Evolutionary conservation across 1,140 invertebrate genomes (phyloP).

Genomic region (Ylistrum balloti): DNA sequence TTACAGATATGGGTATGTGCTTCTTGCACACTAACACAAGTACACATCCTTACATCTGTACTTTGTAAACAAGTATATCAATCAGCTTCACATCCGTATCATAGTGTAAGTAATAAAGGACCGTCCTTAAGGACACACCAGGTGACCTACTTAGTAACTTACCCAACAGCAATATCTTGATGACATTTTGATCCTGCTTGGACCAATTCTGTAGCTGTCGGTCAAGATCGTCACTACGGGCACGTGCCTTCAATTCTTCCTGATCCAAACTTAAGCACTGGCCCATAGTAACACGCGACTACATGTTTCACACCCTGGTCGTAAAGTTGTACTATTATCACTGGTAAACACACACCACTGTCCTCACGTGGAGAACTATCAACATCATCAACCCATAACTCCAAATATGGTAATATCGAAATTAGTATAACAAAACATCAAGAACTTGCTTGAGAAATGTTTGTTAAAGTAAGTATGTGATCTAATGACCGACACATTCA

Average conservation of each 20-base stretch:
- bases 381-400: slow-evolving; percentile 33
- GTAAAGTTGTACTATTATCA: slow-evolving; percentile 40
- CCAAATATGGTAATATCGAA: slow-evolving; percentile 28
- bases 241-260: slow-evolving; percentile 83
- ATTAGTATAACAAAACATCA: background rate
- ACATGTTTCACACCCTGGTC: slow-evolving; percentile 7
- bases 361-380: slow-evolving; percentile 13
- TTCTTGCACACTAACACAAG: too few relatives aligned
- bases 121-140: background rate
- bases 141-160: slow-evolving; percentile 60
- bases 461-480: background rate
- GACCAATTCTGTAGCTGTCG: slow-evolving; percentile 82
- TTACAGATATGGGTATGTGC: too few relatives aligned
- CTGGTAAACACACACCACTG: background rate
- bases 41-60: background rate
- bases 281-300: slow-evolving; percentile 79
- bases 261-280: slow-evolving; percentile 83
- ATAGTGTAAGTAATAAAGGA: too few relatives aligned
- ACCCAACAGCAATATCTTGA: slow-evolving; percentile 84
- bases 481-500: background rate
- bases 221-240: slow-evolving; percentile 83
- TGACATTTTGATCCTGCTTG: slow-evolving; percentile 83
- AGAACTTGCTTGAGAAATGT: background rate
- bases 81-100: background rate
- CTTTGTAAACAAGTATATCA: background rate